phyloP scores from a whole-genome alignment of 2,113 vertebrate species.

The Campylomormyrus numenius region DNA sequence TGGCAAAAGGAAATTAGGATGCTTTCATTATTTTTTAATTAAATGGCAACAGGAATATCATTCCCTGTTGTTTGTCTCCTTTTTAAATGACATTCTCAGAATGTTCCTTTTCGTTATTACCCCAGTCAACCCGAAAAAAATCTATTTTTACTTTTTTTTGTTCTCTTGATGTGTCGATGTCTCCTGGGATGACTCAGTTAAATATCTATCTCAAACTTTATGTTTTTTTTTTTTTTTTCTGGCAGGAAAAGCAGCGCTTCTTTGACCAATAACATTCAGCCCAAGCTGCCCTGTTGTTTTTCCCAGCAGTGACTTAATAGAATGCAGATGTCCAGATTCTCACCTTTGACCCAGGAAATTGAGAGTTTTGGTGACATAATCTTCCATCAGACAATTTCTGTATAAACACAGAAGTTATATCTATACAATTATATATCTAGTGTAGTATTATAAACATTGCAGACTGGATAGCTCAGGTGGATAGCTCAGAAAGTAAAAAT shows the following conservation, averaged over 20 bases:
- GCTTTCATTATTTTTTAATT: slow-evolving; percentile 59
- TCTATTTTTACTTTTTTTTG: background rate
- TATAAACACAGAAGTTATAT: background rate
- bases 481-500: background rate
- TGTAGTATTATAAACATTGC: background rate
- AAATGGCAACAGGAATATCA: slow-evolving; percentile 45
- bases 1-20: slow-evolving; percentile 52
- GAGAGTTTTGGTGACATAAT: background rate
- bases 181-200: background rate
- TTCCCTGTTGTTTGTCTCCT: background rate
- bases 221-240: background rate
- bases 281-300: background rate
- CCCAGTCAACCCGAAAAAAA: background rate
- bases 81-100: background rate
- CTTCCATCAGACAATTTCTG: background rate
- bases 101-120: background rate
- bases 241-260: background rate
- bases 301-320: background rate
- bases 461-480: background rate
- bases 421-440: background rate
- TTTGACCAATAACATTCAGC: background rate
- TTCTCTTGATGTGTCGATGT: background rate
- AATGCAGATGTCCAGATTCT: background rate
- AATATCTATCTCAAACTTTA: background rate
- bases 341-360: background rate